Evolutionary conservation across 2,113 vertebrate species (phyloP).

Genomic region (Carollia perspicillata): DNA sequence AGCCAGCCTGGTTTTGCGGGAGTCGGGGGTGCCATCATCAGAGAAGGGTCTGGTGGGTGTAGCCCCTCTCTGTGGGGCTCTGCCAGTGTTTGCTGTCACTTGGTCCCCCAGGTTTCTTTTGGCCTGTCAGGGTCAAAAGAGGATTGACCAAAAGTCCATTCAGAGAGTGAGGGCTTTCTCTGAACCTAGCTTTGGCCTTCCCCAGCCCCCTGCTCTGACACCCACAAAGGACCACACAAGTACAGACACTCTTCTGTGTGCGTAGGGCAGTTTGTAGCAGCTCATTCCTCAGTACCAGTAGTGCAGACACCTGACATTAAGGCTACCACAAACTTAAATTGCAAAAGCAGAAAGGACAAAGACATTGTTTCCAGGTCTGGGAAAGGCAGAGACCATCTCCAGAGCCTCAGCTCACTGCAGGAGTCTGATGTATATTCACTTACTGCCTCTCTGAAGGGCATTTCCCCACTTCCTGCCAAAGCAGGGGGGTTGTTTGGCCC

Average conservation of each 20-base stretch:
- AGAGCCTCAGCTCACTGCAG: neutral
- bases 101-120: neutral
- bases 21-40: too few relatives aligned
- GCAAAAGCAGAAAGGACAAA: neutral
- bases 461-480: neutral
- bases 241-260: accelerated
- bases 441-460: neutral
- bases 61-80: neutral
- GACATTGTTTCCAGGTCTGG: neutral
- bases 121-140: neutral
- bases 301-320: neutral
- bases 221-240: neutral
- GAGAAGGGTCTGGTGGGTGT: neutral
- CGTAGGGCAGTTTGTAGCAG: neutral
- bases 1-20: neutral
- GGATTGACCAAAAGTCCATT: too few relatives aligned
- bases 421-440: neutral
- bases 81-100: neutral
- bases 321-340: too few relatives aligned
- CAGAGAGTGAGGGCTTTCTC: neutral
- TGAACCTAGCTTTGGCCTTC: neutral
- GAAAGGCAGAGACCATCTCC: neutral
- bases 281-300: neutral
- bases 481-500: neutral
- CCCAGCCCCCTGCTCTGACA: neutral